phyloP scores from a whole-genome alignment of 2,113 vertebrate genomes.

The Eidolon helvum region DNA sequence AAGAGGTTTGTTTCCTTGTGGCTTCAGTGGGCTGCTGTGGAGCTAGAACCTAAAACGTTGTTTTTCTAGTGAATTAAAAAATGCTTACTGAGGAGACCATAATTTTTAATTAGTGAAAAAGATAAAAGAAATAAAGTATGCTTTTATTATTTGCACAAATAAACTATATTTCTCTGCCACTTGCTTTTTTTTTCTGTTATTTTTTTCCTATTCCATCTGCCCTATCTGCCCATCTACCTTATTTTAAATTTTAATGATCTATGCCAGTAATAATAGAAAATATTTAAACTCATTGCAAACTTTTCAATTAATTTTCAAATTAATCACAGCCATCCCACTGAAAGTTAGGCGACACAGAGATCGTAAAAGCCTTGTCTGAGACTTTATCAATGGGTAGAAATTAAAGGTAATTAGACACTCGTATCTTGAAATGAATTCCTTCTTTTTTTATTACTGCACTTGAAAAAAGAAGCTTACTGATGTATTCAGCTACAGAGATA shows the following conservation, averaged over 20 bases:
- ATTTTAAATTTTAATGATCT: not conserved
- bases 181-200: not conserved
- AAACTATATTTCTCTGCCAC: not conserved
- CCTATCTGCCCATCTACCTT: not conserved
- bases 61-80: not conserved
- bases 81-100: not conserved
- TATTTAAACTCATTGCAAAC: not conserved
- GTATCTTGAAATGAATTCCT: not conserved
- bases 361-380: not conserved
- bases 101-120: not conserved
- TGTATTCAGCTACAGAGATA: not conserved
- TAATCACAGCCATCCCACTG: not conserved
- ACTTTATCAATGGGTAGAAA: not conserved
- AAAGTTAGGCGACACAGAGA: not conserved
- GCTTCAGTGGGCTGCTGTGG: not conserved
- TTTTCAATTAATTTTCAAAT: conserved; percentile 44
- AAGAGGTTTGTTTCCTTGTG: not conserved
- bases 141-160: not conserved
- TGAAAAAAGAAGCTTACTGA: not conserved
- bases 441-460: not conserved
- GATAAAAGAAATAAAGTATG: not conserved
- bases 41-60: not conserved
- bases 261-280: not conserved
- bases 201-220: not conserved
- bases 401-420: not conserved